A percentile compares a stretch with the other conserved stretches of the same genome.
Evolutionary conservation across 2,797 vertebrate genomes (phyloP).

Genomic region (Clarias pachynema): DNA sequence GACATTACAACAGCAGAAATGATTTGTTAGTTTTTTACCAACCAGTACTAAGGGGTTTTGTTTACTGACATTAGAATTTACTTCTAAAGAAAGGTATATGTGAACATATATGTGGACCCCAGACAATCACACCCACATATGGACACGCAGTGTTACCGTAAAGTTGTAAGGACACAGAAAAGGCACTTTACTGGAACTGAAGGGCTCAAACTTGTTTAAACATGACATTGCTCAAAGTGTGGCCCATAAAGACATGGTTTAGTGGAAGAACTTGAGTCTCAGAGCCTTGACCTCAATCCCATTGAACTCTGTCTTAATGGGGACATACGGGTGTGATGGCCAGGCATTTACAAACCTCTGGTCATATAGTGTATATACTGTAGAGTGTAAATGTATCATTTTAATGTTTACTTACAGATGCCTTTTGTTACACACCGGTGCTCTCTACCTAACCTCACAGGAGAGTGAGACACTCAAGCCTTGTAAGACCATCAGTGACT

Average conservation of each 20-base stretch:
- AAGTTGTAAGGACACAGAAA: not conserved
- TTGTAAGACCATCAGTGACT: slow-evolving; percentile 76
- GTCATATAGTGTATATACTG: not conserved
- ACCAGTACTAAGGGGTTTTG: not conserved
- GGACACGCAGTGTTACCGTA: not conserved
- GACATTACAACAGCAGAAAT: not conserved
- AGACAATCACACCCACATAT: not conserved
- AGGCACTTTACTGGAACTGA: not conserved
- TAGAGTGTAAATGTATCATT: not conserved
- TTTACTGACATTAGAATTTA: not conserved
- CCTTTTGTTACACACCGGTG: slow-evolving; percentile 81
- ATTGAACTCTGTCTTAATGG: not conserved
- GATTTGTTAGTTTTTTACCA: not conserved
- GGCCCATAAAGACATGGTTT: not conserved
- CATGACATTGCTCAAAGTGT: not conserved
- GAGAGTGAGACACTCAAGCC: slow-evolving; percentile 30
- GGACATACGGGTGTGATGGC: not conserved
- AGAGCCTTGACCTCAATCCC: not conserved
- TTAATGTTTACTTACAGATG: slow-evolving; percentile 72
- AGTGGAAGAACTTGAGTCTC: not conserved
- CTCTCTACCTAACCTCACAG: slow-evolving; percentile 54
- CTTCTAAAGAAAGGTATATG: not conserved
- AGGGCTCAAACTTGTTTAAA: not conserved
- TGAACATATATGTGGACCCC: not conserved
- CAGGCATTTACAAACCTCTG: not conserved